A percentile compares a stretch with the other conserved stretches of the same genome.
These are phyloP conservation scores for Silurus lanzhouensis DNA, from an alignment of 2,797 vertebrate species.

Conservation along the genomic window DNA sequence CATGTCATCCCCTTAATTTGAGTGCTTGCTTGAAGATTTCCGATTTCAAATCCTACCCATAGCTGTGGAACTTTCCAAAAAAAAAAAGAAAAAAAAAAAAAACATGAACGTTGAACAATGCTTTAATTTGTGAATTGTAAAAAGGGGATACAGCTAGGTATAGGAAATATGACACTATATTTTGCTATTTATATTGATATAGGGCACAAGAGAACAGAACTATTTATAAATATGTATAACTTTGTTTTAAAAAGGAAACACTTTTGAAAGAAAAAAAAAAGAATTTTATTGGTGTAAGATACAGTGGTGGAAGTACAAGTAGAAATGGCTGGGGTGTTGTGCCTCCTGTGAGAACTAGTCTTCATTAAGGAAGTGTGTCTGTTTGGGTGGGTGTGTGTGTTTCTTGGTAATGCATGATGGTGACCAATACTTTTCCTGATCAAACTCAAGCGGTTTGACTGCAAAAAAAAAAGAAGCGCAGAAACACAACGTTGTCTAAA, in stretches of 20 bases:
- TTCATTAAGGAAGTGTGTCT: conserved; percentile 21
- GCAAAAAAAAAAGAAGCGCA: neutral
- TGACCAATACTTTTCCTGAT: conserved; percentile 46
- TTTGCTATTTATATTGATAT: conserved; percentile 89
- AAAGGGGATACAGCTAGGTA: conserved; percentile 61
- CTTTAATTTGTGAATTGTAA: conserved; percentile 64
- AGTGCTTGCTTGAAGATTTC: conserved; percentile 56
- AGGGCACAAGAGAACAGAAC: conserved; percentile 86
- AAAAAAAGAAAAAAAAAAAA: neutral
- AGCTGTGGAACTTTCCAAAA: conserved; percentile 52
- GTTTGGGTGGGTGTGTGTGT: conserved; percentile 31
- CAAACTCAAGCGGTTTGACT: neutral
- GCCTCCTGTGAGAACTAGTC: conserved; percentile 8
- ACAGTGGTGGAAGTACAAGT: conserved; percentile 80
- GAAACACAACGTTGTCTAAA: neutral
- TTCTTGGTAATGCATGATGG: conserved; percentile 39
- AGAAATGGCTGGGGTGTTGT: conserved; percentile 66
- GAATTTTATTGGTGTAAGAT: conserved; percentile 82
- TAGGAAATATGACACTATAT: conserved; percentile 76
- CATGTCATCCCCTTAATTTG: conserved; percentile 41
- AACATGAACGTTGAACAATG: conserved; percentile 47
- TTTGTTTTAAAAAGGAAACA: conserved; percentile 60
- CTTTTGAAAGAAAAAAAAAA: conserved; percentile 56
- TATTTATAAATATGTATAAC: conserved; percentile 84
- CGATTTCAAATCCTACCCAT: conserved; percentile 51